Conservation (phyloP, 2,113 vertebrate genomes). For the Nansenia antarctica region DNA sequence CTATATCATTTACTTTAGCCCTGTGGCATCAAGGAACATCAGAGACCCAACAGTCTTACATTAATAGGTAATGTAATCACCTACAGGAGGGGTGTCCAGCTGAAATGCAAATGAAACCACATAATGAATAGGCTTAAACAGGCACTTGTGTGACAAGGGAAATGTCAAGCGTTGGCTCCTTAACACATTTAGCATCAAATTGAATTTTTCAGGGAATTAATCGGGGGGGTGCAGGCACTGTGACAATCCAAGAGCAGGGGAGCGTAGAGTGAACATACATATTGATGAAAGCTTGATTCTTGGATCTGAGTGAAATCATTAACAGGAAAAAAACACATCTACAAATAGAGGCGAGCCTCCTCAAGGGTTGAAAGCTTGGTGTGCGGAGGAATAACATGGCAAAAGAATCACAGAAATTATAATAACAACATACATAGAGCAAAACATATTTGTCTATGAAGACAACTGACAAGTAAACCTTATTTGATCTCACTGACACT, state of each 20-base stretch:
- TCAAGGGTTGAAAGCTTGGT: no score
- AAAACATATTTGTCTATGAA: no score
- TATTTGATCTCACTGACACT: no score
- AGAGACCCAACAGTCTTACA: no score
- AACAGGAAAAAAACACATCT: neutral
- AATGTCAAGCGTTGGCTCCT: neutral
- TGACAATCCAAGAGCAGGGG: conserved; percentile 26
- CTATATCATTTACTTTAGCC: no score
- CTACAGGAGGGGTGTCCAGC: conserved; percentile 9
- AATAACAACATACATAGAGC: no score
- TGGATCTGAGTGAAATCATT: conserved; percentile 8
- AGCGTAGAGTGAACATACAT: conserved; percentile 1
- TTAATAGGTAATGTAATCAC: no score
- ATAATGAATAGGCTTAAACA: conserved; percentile 16
- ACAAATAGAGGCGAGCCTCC: no score
- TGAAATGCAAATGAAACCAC: conserved; percentile 38
- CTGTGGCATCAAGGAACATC: no score
- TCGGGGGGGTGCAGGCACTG: neutral
- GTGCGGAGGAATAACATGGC: no score
- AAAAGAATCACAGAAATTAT: no score
- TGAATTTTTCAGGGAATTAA: conserved; percentile 32
- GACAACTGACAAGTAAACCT: no score
- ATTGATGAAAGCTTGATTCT: conserved; percentile 30
- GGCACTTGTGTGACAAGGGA: conserved; percentile 24
- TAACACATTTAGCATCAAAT: conserved; percentile 29